Conservation (phyloP, 92 coral and sea anemone genomes). For the Parazoanthus darwini region DNA sequence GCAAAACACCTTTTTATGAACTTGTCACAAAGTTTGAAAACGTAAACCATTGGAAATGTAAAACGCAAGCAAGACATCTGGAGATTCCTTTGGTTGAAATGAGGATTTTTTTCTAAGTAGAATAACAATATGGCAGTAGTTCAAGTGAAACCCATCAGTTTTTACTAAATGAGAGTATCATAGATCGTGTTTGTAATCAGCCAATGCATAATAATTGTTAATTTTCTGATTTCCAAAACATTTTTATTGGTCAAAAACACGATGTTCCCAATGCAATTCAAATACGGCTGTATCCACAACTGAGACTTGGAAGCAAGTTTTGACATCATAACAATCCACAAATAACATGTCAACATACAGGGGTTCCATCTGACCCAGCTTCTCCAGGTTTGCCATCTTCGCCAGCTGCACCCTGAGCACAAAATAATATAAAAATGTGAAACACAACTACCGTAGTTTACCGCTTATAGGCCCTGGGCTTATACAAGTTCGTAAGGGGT, state of each 20-base stretch:
- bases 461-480: too few species aligned
- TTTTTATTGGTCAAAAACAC: too few species aligned
- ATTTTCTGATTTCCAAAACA: too few species aligned
- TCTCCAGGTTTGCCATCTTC: conserved; percentile 72
- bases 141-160: too few species aligned
- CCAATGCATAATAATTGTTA: too few species aligned
- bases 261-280: background rate
- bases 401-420: conserved; percentile 67
- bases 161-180: too few species aligned
- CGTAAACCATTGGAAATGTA: background rate
- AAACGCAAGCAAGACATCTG: background rate
- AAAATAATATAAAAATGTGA: background rate
- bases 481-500: too few species aligned
- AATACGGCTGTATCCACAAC: background rate
- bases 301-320: background rate
- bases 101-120: background rate
- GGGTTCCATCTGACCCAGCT: conserved; percentile 13
- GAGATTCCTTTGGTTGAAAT: background rate
- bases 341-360: conserved; percentile 38
- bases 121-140: too few species aligned
- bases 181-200: too few species aligned
- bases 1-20: too few species aligned
- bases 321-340: background rate
- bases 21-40: too few species aligned
- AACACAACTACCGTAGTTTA: too few species aligned